Conservation (phyloP, 2,113 vertebrate species). For the Lophotis ruficrista region DNA sequence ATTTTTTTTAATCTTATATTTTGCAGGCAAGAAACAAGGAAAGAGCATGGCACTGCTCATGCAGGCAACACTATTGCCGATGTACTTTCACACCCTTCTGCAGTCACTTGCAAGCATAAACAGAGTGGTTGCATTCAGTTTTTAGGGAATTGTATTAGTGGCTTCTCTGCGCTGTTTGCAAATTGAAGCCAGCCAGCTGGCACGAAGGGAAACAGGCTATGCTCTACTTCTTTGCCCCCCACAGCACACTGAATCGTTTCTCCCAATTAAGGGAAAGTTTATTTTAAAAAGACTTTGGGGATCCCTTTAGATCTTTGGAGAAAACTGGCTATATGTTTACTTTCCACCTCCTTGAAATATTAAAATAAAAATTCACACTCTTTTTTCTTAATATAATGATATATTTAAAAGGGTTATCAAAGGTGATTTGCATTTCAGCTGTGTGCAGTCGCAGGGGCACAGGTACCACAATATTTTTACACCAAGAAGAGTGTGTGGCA, state of each 20-base stretch:
- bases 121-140: background rate
- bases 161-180: background rate
- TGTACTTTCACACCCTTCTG: background rate
- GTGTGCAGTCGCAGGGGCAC: background rate
- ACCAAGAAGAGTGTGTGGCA: background rate
- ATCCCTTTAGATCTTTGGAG: background rate
- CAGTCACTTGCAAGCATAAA: background rate
- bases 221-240: constrained; percentile 1
- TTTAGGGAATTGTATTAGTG: background rate
- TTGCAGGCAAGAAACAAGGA: background rate
- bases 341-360: background rate
- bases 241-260: background rate
- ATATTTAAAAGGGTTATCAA: background rate
- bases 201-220: background rate
- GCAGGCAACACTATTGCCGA: background rate
- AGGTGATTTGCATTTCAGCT: background rate
- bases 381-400: background rate
- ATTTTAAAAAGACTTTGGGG: background rate
- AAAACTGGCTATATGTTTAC: background rate
- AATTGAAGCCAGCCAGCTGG: background rate
- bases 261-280: constrained; percentile 36
- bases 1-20: background rate
- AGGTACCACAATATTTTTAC: background rate
- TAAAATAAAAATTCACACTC: background rate
- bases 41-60: background rate